Evolutionary conservation across 2,888 invertebrate genomes (phyloP).

Genomic region (Scrobipalpa atriplicella): DNA sequence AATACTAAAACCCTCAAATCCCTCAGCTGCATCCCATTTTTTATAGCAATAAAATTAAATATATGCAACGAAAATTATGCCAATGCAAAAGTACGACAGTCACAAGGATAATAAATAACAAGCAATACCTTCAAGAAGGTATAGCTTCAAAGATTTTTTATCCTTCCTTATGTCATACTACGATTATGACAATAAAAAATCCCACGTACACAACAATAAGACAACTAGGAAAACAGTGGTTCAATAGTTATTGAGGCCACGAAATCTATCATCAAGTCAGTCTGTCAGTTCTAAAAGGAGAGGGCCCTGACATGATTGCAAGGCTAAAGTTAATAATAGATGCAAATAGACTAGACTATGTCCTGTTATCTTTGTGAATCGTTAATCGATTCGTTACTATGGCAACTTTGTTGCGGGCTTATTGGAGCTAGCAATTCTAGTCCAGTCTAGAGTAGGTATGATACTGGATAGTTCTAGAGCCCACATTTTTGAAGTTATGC

Average conservation of each 20-base stretch:
- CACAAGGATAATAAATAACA: no score
- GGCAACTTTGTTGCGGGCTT: background rate
- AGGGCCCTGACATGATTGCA: slow-evolving; percentile 53
- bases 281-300: slow-evolving; percentile 36
- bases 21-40: no score
- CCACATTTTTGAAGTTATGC: no score
- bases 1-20: no score
- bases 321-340: background rate
- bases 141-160: background rate
- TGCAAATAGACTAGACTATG: background rate
- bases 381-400: slow-evolving; percentile 12
- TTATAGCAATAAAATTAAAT: no score
- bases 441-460: no score
- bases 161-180: background rate
- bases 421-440: background rate
- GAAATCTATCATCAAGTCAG: slow-evolving; percentile 30
- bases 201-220: slow-evolving; percentile 11
- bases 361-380: slow-evolving; percentile 4
- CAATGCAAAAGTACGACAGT: no score
- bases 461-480: no score
- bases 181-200: slow-evolving; percentile 15
- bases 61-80: no score
- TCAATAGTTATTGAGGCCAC: slow-evolving; percentile 20
- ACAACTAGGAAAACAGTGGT: background rate
- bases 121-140: no score